Base-by-base conservation (phyloP, 23 tunicate species). In the Ascidia mentula region DNA sequence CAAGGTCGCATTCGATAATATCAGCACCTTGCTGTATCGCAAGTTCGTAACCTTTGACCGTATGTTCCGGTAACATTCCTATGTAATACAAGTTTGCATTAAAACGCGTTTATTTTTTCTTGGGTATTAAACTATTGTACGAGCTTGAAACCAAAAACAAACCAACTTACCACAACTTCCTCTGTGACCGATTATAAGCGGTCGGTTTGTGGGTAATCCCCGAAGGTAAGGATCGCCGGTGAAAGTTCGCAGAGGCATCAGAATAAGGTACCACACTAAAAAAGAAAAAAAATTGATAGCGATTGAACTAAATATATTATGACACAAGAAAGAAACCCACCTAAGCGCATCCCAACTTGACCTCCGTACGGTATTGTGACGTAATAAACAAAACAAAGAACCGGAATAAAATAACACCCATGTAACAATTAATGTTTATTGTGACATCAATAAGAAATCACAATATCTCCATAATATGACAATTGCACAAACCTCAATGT, bases 21-120 rank as follows among this genome's bases (percentile, higher is more conserved):
- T 95, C 98, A 60, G 98, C 98, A 34, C 96, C 98, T 81, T 89
- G 91, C 4, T 89, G 84, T 0, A 95, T 53, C 7, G 98, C 98
- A 13, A 85, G 84, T 73, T 95, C 36, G 73, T 95, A 95, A 31
- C 87, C 95, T 69, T 46, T 91, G 17, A 80, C 89, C 31, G 98
- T 89, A 72, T 95, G 98, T 69, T 85, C 98, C 1, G 98, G 98
- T 32, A 78, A 81, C 90, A 89, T 89, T 8, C 98, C 98, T 86
- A 31, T 53, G 65, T 42, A 42, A 42, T 9, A 42, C 53, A 42
- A 42, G 53, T 42, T 12, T 42, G 53, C 12, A 15, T 15, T 15
- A 42, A 12, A 42, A 42, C n/a, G n/a, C n/a, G n/a, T n/a, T n/a
- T n/a, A n/a, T n/a, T n/a, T n/a, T n/a, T n/a, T n/a, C n/a, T n/a